Evolutionary conservation across 1,140 invertebrate species (phyloP), one percentile per base, ranked within the genome.

Genomic region (Eumeta japonica): DNA sequence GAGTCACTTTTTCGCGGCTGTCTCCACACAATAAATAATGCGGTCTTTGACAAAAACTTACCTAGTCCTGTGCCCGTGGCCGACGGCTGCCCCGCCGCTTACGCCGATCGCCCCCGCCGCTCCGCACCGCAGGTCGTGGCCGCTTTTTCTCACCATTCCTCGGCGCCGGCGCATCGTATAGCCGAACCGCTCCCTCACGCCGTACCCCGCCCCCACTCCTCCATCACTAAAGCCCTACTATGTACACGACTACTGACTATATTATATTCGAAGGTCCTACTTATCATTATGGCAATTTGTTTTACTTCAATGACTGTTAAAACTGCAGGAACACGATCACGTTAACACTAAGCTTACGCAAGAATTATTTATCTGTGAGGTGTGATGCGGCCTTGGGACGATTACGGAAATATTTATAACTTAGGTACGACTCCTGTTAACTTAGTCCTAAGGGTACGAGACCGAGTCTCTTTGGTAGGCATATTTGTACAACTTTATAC

Each of bases 381-480:
- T n/a, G n/a, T n/a, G n/a, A n/a, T n/a, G n/a, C n/a, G n/a, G n/a
- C n/a, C n/a, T n/a, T n/a, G n/a, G n/a, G n/a, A n/a, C n/a, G n/a
- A n/a, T n/a, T n/a, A n/a, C n/a, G n/a, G n/a, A n/a, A n/a, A n/a
- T n/a, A n/a, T n/a, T n/a, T n/a, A n/a, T n/a, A n/a, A n/a, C n/a
- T 55, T 62, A 68, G 58, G 70, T 68, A 73, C 59, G 58, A 65
- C 64, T 71, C 56, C 64, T 59, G 60, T 45, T 60, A 64, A 66
- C 68, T 73, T 73, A 73, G 55, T 52, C 57, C 62, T 70, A 67
- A 62, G 61, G 58, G 62, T 75, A 76, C 63, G 75, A 77, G 75
- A 77, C 75, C 72, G 72, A 58, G 73, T 76, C 75, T 77, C 75
- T 77, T 77, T 77, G 75, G 75, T 77, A 77, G 73, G 68, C 66